Conservation (phyloP, 2,797 vertebrate species). For the Pipistrellus nathusii region DNA sequence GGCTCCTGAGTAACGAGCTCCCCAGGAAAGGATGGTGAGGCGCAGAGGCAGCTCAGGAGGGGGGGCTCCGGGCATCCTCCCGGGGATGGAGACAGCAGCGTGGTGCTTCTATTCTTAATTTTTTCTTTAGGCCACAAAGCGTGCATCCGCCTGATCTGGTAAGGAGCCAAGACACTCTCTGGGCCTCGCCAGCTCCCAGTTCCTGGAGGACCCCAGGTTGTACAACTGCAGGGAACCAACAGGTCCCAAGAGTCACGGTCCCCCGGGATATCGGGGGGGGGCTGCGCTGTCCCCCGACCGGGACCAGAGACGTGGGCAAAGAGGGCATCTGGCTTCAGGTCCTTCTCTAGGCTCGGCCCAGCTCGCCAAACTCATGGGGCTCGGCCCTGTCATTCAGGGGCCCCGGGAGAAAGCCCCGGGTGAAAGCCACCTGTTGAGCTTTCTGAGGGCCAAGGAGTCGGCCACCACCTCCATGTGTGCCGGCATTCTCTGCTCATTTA, state of each 20-base stretch:
- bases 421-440: not conserved
- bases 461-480: not conserved
- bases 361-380: not conserved
- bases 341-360: not conserved
- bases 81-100: fast-evolving
- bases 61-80: not conserved
- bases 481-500: conserved; percentile 15
- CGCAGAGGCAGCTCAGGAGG: not conserved
- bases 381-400: not conserved
- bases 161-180: not conserved
- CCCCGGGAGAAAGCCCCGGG: too few relatives aligned
- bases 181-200: not conserved
- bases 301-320: not conserved
- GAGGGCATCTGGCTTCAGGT: not conserved
- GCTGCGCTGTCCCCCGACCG: fast-evolving
- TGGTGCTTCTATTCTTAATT: not conserved
- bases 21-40: not conserved
- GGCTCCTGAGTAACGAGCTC: not conserved
- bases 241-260: not conserved
- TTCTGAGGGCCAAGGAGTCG: not conserved
- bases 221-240: not conserved
- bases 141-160: not conserved
- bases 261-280: not conserved
- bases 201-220: not conserved
- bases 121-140: not conserved